Evolutionary conservation across 2,888 invertebrate genomes (phyloP), one percentile per base, ranked within the genome.

Genomic region (Didymodactylos carnosus): DNA sequence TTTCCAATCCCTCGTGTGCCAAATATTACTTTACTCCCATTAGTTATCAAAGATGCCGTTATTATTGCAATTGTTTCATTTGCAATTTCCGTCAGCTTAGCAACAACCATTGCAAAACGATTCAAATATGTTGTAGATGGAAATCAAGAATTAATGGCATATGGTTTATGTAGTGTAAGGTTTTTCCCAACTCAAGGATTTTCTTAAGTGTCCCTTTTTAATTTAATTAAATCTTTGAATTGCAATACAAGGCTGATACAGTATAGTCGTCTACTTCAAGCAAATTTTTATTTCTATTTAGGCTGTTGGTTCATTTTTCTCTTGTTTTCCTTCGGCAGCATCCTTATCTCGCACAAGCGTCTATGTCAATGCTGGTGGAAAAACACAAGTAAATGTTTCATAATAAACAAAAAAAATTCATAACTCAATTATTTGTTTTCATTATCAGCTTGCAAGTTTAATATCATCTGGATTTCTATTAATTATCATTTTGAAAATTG

Each of bases 291-390:
- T n/a, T 46, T 46, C n/a, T 19, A 46, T 46, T 29, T 53, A 91
- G 80, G 80, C 89, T 69, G 82, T 89, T 74, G 88, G 89, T 19
- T 84, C 86, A 2, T 83, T 85, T 78, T 85, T 86, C 78, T 81
- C 83, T 16, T 83, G 84, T 72, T 84, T 84, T 78, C 84, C 71
- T 79, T 79, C 75, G 77, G 82, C 84, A 13, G 84, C 83, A 27
- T 85, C 86, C 3, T 79, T 86, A 73, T 85, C 85, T 19, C 78
- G 86, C 74, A 85, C 85, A 75, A 78, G 86, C 23, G 91, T 94
- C 71, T 92, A 92, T 80, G 89, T 91, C 78, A 87, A 88, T 78
- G 90, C 91, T 1, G 94, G 94, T 16, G 90, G 91, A 43, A 89
- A 88, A 80, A 91, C 92, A 0, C 91, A 92, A 81, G 82, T 86